Percentiles rank a stretch among this genome's conserved stretches.
These are phyloP conservation scores for Eupithecia exiguata DNA, from an alignment of 2,888 invertebrate genomes.

Conservation along the genomic window DNA sequence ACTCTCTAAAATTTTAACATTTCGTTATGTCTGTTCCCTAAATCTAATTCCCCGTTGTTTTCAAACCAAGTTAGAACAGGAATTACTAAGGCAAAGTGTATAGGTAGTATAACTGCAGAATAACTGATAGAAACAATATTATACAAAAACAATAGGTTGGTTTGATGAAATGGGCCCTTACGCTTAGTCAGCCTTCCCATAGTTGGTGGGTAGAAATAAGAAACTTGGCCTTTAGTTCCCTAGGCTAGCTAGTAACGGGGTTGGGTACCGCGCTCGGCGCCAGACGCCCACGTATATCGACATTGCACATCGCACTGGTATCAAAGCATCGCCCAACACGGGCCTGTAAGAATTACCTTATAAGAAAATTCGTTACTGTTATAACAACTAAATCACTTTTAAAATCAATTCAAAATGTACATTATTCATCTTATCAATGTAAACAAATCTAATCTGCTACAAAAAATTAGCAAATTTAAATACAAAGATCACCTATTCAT, in stretches of 20 bases:
- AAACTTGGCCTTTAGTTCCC: conserved; percentile 49
- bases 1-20: conserved; percentile 83
- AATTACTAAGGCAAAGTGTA: conserved; percentile 76
- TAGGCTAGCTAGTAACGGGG: conserved; percentile 30
- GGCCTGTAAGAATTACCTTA: conserved; percentile 76
- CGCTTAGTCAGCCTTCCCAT: conserved; percentile 69
- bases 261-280: conserved; percentile 25
- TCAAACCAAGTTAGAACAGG: conserved; percentile 76
- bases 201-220: conserved; percentile 58
- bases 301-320: conserved; percentile 81
- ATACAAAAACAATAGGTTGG: conserved; percentile 70
- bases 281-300: conserved; percentile 57
- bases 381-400: conserved; percentile 84
- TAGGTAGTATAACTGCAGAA: conserved; percentile 72
- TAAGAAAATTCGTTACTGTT: conserved; percentile 81
- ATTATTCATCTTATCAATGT: conserved; percentile 79
- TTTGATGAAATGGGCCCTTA: conserved; percentile 75
- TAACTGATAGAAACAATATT: conserved; percentile 70
- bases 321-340: conserved; percentile 68
- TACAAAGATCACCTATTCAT: conserved; percentile 81
- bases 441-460: conserved; percentile 84
- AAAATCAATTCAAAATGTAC: conserved; percentile 83
- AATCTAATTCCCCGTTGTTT: conserved; percentile 79
- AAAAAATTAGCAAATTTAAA: conserved; percentile 83
- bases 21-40: conserved; percentile 83